These are phyloP conservation scores for Dascyllus trimaculatus DNA, from an alignment of 2,113 vertebrate genomes.

Conservation along the genomic window DNA sequence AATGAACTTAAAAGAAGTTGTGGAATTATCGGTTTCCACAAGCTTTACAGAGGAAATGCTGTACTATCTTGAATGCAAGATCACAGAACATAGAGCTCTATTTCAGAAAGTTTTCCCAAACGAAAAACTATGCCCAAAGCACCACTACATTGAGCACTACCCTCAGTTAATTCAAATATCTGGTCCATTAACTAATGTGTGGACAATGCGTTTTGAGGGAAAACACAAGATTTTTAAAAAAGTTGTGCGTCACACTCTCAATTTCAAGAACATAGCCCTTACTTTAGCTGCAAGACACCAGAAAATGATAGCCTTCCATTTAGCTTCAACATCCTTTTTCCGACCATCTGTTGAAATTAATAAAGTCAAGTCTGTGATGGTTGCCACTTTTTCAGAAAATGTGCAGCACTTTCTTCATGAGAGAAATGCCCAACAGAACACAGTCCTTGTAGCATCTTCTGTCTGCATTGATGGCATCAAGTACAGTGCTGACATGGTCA, in stretches of 20 bases:
- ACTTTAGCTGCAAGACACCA: conserved; percentile 32
- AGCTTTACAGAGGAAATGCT: too few relatives aligned
- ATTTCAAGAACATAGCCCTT: conserved; percentile 19
- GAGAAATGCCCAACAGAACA: neutral
- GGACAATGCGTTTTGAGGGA: too few relatives aligned
- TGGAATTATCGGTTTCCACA: too few relatives aligned
- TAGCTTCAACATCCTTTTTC: conserved; percentile 2
- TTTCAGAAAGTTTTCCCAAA: too few relatives aligned
- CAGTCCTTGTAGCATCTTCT: conserved; percentile 21
- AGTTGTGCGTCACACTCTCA: conserved; percentile 16
- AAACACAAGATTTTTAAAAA: conserved; percentile 19
- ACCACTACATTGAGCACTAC: too few relatives aligned
- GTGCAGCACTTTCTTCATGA: neutral
- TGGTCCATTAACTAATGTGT: too few relatives aligned
- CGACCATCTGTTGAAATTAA: conserved; percentile 18
- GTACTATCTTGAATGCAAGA: too few relatives aligned
- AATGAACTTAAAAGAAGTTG: too few relatives aligned
- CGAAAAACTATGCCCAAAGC: too few relatives aligned
- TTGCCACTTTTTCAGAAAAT: conserved; percentile 23
- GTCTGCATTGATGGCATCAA: conserved; percentile 33
- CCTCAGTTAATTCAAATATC: too few relatives aligned
- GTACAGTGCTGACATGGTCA: conserved; percentile 25
- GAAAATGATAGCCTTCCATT: conserved; percentile 28
- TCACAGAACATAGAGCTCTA: too few relatives aligned
- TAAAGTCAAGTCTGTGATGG: conserved; percentile 4